Percentiles rank a stretch among this genome's conserved stretches.
These are phyloP conservation scores for Holacanthella duospinosa DNA, from an alignment of 2,888 invertebrate genomes.

Conservation along the genomic window DNA sequence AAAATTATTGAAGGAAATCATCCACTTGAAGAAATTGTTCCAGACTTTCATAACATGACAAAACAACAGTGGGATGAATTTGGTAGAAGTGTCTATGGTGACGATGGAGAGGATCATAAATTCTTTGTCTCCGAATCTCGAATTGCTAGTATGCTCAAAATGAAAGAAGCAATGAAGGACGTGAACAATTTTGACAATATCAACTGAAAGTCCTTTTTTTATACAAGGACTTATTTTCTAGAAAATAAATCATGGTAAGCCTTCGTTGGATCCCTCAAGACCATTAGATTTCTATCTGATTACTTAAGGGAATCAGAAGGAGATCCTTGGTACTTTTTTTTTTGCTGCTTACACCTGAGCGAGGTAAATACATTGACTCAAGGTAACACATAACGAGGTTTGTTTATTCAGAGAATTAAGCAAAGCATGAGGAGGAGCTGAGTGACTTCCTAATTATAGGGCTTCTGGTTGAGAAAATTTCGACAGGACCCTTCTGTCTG, in stretches of 20 bases:
- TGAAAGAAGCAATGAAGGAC: slow-evolving; percentile 28
- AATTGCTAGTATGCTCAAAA: slow-evolving; percentile 25
- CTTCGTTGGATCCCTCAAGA: not conserved
- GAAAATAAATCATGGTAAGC: not conserved
- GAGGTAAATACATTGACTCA: no score
- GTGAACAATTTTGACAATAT: slow-evolving; percentile 17
- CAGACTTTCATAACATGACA: slow-evolving; percentile 35
- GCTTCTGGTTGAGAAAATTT: slow-evolving; percentile 10
- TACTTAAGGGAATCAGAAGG: no score
- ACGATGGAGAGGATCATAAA: slow-evolving; percentile 30
- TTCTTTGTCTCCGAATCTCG: slow-evolving; percentile 32
- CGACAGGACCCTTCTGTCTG: not conserved
- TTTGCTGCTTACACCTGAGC: no score
- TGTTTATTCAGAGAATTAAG: slow-evolving; percentile 33
- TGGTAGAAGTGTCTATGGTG: slow-evolving; percentile 28
- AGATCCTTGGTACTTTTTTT: no score
- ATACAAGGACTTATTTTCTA: not conserved
- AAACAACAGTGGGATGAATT: slow-evolving; percentile 36
- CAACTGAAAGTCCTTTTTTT: no score
- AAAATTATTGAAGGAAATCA: slow-evolving; percentile 34
- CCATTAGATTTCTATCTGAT: no score
- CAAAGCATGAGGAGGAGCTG: slow-evolving; percentile 23
- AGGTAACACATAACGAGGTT: no score
- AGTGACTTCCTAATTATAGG: slow-evolving; percentile 28
- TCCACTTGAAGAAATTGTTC: slow-evolving; percentile 24